Evolutionary conservation across 1,140 invertebrate genomes (phyloP).

Genomic region (Frieseomelitta varia): DNA sequence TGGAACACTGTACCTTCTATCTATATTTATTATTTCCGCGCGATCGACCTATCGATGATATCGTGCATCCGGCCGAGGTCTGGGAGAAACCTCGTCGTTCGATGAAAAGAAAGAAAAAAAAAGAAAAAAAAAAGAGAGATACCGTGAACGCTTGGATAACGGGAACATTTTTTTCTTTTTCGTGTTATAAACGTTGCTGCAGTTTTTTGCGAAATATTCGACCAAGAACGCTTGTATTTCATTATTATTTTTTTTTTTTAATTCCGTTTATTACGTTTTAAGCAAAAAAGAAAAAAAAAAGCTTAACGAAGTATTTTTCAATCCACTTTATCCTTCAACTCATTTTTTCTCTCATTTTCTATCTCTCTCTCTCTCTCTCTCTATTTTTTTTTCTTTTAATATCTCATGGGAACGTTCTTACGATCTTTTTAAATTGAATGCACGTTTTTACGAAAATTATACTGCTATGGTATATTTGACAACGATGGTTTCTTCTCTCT

Average conservation of each 20-base stretch:
- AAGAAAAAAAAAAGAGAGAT: not conserved
- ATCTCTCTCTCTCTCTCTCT: no score
- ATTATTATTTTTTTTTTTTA: not conserved
- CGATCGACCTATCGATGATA: constrained; percentile 52
- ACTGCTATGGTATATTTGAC: no score
- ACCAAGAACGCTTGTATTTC: not conserved
- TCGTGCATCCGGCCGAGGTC: constrained; percentile 21
- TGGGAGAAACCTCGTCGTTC: constrained; percentile 17
- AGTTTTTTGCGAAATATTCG: not conserved
- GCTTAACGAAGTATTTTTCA: not conserved
- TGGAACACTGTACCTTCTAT: constrained; percentile 33
- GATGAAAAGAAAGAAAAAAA: not conserved
- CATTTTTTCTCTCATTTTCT: no score
- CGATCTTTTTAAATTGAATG: not conserved
- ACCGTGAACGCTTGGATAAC: not conserved
- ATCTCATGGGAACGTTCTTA: not conserved
- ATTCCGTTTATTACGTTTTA: not conserved
- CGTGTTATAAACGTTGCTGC: not conserved
- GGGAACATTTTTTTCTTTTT: not conserved
- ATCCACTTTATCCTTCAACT: not conserved
- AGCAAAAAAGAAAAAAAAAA: no score
- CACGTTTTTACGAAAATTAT: not conserved
- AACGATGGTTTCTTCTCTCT: constrained; percentile 18
- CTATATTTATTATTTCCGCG: constrained; percentile 59
- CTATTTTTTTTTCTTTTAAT: not conserved